Conservation (phyloP, 2,888 invertebrate species). For the Mythimna impura region DNA sequence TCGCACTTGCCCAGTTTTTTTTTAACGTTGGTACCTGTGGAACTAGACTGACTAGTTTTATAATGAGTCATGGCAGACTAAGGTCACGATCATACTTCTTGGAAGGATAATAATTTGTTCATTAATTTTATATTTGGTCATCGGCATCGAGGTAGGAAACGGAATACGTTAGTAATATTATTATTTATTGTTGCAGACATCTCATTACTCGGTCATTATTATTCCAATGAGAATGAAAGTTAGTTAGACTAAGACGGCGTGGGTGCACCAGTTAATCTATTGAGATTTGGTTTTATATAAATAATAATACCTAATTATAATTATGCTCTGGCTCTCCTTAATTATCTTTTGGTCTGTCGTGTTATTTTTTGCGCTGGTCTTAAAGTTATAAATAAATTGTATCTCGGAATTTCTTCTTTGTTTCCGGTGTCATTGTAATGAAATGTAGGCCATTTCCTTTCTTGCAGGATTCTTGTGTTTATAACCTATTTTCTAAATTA, state of each 20-base stretch:
- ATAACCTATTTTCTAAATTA: neutral
- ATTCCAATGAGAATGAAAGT: slow-evolving; percentile 53
- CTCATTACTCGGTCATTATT: slow-evolving; percentile 44
- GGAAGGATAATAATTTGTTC: slow-evolving; percentile 72
- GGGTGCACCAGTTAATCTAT: slow-evolving; percentile 40
- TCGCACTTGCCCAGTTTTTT: slow-evolving; percentile 2
- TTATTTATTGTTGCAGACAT: slow-evolving; percentile 43
- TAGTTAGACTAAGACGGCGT: slow-evolving; percentile 31
- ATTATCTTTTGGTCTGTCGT: slow-evolving; percentile 13
- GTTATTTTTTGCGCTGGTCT: slow-evolving; percentile 8
- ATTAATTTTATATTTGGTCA: slow-evolving; percentile 66
- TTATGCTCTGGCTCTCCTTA: slow-evolving; percentile 26
- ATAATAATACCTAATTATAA: slow-evolving; percentile 30
- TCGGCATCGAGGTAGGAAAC: slow-evolving; percentile 67
- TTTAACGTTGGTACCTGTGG: slow-evolving; percentile 58
- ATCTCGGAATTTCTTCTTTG: slow-evolving; percentile 13
- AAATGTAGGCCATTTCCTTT: slow-evolving; percentile 21
- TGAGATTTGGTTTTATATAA: slow-evolving; percentile 25
- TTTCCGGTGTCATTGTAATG: slow-evolving; percentile 13
- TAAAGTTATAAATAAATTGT: slow-evolving; percentile 25
- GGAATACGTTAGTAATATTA: slow-evolving; percentile 48
- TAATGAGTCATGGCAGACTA: slow-evolving; percentile 64
- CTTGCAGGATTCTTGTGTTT: neutral
- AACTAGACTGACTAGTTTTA: slow-evolving; percentile 65
- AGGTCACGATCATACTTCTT: slow-evolving; percentile 70